These are phyloP conservation scores for Bombyx mori DNA, from an alignment of 1,140 invertebrate species.

Conservation along the genomic window DNA sequence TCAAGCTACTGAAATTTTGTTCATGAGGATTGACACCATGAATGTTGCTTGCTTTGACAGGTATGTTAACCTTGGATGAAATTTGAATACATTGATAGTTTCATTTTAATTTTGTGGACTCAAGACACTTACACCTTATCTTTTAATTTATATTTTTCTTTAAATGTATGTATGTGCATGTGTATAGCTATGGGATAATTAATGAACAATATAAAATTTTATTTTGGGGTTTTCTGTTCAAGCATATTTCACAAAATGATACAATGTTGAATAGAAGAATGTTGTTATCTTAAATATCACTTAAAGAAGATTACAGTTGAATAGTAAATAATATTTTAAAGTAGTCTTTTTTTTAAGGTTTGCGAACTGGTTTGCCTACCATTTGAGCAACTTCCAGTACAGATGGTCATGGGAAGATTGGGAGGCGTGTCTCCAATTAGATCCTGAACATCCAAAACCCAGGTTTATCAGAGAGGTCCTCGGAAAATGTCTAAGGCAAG, in stretches of 20 bases:
- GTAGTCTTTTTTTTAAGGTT: slow-evolving; percentile 71
- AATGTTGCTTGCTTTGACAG: slow-evolving; percentile 97
- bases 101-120: too few relatives aligned
- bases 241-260: too few relatives aligned
- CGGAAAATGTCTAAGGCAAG: slow-evolving; percentile 88
- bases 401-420: slow-evolving; percentile 99
- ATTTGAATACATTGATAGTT: too few relatives aligned
- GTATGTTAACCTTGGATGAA: slow-evolving; percentile 22
- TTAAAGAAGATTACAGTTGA: too few relatives aligned
- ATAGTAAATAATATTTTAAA: slow-evolving; percentile 6
- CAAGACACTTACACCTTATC: too few relatives aligned
- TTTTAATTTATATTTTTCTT: too few relatives aligned
- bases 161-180: too few relatives aligned
- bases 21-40: slow-evolving; percentile 96
- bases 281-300: too few relatives aligned
- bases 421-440: slow-evolving; percentile 87
- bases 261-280: too few relatives aligned
- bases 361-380: slow-evolving; percentile 98
- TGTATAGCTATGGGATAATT: too few relatives aligned
- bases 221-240: too few relatives aligned
- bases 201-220: too few relatives aligned
- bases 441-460: slow-evolving; percentile 93
- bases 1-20: slow-evolving; percentile 97
- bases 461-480: slow-evolving; percentile 96
- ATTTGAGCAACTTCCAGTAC: slow-evolving; percentile 99